phyloP scores from a whole-genome alignment of 1,140 invertebrate genomes.

The Caerostris extrusa region DNA sequence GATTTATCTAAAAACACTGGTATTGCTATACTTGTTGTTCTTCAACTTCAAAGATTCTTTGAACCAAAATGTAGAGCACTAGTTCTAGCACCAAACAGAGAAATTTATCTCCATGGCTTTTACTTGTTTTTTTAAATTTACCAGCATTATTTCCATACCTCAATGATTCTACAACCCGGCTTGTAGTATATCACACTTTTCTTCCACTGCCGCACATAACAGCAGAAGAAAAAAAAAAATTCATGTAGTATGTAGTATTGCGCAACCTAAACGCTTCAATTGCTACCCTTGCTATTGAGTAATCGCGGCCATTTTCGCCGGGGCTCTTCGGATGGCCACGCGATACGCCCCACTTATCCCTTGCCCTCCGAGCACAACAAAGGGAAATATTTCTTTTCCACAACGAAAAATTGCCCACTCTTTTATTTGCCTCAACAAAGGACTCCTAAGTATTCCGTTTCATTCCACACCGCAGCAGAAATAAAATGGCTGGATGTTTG shows the following conservation, averaged over 20 bases:
- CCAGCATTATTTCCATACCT: too few relatives aligned
- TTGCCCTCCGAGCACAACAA: conserved; percentile 29
- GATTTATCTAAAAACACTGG: too few relatives aligned
- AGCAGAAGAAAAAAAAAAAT: neutral
- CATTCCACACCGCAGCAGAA: conserved; percentile 66
- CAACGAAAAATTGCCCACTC: conserved; percentile 32
- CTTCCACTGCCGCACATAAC: neutral
- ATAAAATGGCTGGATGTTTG: conserved; percentile 48
- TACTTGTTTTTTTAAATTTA: too few relatives aligned
- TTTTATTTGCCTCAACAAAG: conserved; percentile 38
- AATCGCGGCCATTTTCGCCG: conserved; percentile 43
- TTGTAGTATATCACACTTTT: neutral
- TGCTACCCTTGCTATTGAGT: conserved; percentile 57
- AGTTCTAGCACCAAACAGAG: too few relatives aligned
- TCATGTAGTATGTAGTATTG: neutral
- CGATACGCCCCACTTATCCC: conserved; percentile 68
- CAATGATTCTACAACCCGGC: too few relatives aligned
- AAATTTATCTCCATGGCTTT: too few relatives aligned
- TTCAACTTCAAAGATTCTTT: too few relatives aligned
- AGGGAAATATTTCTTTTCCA: conserved; percentile 49
- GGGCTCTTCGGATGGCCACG: conserved; percentile 57
- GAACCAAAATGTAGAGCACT: too few relatives aligned
- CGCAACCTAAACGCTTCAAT: conserved; percentile 35
- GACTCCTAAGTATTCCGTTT: conserved; percentile 45
- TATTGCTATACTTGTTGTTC: too few relatives aligned